phyloP scores from a whole-genome alignment of 2,797 vertebrate genomes.

The Acomys russatus region DNA sequence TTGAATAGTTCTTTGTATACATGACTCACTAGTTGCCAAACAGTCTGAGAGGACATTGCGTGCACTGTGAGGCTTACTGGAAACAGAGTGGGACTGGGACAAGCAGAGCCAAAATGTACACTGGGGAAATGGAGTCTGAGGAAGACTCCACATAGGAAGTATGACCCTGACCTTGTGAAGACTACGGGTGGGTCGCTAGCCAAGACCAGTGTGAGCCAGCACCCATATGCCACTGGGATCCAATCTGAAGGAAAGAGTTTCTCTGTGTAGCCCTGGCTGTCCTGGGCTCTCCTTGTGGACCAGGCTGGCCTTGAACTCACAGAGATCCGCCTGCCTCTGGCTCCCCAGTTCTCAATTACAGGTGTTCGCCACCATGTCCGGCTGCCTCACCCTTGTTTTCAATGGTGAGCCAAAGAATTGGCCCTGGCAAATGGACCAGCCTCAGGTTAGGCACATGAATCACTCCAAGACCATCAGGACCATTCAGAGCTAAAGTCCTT shows the following conservation, averaged over 20 bases:
- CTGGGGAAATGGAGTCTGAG: neutral
- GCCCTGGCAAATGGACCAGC: neutral
- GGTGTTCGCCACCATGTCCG: no score
- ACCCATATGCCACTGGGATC: neutral
- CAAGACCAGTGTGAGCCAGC: neutral
- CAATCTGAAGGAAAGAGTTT: neutral
- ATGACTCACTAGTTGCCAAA: conserved; percentile 80
- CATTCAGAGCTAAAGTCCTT: conserved; percentile 17
- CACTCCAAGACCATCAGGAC: neutral
- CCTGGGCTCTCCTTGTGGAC: no score
- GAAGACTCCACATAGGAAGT: neutral
- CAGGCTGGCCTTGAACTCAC: no score
- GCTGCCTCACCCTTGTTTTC: neutral
- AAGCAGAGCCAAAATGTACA: neutral
- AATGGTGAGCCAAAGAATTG: neutral
- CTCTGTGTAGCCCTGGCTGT: no score
- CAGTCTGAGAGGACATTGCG: conserved; percentile 75
- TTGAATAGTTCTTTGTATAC: conserved; percentile 83
- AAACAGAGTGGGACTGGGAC: conserved; percentile 47
- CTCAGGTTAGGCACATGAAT: neutral
- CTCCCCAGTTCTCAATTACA: neutral
- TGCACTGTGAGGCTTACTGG: conserved; percentile 71
- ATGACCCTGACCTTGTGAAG: neutral
- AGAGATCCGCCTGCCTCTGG: neutral
- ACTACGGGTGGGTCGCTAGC: neutral